Base-by-base conservation (phyloP, 2,797 vertebrate genomes). In the Bucorvus abyssinicus region DNA sequence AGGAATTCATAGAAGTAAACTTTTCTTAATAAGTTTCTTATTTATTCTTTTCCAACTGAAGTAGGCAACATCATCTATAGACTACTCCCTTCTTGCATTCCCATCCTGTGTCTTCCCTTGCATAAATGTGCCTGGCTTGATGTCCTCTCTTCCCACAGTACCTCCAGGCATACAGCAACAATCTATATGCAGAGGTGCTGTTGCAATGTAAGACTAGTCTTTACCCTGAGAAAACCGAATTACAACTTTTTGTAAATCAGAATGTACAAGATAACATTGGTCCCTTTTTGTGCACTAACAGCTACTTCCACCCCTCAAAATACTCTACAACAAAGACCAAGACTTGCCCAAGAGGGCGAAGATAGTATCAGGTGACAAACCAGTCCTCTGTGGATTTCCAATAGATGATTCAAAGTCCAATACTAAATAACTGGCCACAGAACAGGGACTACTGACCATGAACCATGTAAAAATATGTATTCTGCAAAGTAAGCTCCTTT, bases 61-160 rank as follows among this genome's bases (percentile, higher is more conserved):
- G 30, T 21, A 71, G 30, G n/a, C 6, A 38, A 21, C 0, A 0
- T 2, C 44, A 12, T 14, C 47, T 75, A 24, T 6, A 29, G 24
- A 23, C 8, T 14, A n/a, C 17, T 56, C 12, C 26, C 6, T 64
- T 42, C 16, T 55, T 63, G 5, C 24, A 49, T 8, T 12, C 38
- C 8, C 30, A 34, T 6, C 21, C 52, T 36, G 14, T 9, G 4
- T 4, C 45, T 68, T 63, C 44, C 19, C 18, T 67, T 50, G 11
- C 11, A 30, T 27, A 64, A 44, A 24, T 6, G 2, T 65, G 20
- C 18, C 57, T 40, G 21, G 23, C 15, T 50, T 8, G 3, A 38
- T 12, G 36, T 49, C 16, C 19, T 14, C 10, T 45, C 29, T 59
- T 63, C 12, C 49, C 30, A 61, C 29, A 56, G 29, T 5, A 63